These are phyloP conservation scores for Panagrolaimus sp. DNA, from an alignment of 1,140 invertebrate species.

Conservation along the genomic window DNA sequence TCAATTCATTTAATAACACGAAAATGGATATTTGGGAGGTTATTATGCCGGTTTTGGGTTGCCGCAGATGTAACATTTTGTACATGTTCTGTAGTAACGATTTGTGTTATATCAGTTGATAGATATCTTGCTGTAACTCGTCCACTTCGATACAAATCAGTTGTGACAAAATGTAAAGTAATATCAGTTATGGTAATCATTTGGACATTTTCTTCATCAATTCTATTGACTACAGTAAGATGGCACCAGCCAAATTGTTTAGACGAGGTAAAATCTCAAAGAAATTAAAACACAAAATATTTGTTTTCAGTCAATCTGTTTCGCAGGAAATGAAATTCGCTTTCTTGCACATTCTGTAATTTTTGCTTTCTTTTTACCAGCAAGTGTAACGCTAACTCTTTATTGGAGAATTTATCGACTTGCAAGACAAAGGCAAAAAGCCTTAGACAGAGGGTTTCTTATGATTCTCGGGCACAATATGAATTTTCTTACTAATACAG, in stretches of 20 bases:
- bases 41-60: constrained; percentile 63
- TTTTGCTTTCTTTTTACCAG: constrained; percentile 56
- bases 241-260: constrained; percentile 46
- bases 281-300: constrained; percentile 1
- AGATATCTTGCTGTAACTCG: constrained; percentile 63
- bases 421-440: constrained; percentile 52
- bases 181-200: constrained; percentile 62
- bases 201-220: constrained; percentile 72
- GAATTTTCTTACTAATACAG: constrained; percentile 55
- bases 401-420: constrained; percentile 56
- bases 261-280: constrained; percentile 33
- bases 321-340: constrained; percentile 57
- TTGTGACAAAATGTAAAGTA: constrained; percentile 59
- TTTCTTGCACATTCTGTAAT: constrained; percentile 56
- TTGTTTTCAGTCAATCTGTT: constrained; percentile 48
- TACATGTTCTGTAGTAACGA: constrained; percentile 62
- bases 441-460: constrained; percentile 55
- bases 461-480: constrained; percentile 58
- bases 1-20: constrained; percentile 48
- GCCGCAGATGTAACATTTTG: constrained; percentile 63
- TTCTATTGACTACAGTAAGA: constrained; percentile 51
- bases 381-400: constrained; percentile 53
- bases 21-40: constrained; percentile 60
- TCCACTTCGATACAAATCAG: constrained; percentile 61
- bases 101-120: constrained; percentile 62